Evolutionary conservation across 1,140 invertebrate species (phyloP).

Genomic region (Tribolium castaneum): DNA sequence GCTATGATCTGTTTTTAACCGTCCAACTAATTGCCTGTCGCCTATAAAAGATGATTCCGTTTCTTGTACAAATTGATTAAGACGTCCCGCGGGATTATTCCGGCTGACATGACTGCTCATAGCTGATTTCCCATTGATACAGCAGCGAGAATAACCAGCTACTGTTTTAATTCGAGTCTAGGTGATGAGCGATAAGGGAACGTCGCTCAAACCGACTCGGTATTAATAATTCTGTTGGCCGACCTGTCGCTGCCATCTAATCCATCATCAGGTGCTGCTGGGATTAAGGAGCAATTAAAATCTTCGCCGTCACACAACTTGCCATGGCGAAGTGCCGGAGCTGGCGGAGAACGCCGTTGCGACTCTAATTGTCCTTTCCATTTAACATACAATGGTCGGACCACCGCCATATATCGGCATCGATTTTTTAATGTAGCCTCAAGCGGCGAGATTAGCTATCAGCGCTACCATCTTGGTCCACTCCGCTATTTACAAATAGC

Average conservation of each 20-base stretch:
- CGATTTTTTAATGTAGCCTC: constrained; percentile 58
- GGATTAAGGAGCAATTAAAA: constrained; percentile 19
- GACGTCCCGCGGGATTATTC: constrained; percentile 39
- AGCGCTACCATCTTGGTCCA: constrained; percentile 52
- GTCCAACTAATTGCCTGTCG: constrained; percentile 42
- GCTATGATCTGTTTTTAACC: constrained; percentile 37
- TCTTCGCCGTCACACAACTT: constrained; percentile 9
- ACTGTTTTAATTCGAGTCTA: constrained; percentile 42
- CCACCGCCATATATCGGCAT: constrained; percentile 55
- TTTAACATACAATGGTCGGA: constrained; percentile 57
- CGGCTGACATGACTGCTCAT: constrained; percentile 39
- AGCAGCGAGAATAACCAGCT: constrained; percentile 38
- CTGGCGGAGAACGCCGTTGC: constrained; percentile 42
- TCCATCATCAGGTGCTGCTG: constrained; percentile 10
- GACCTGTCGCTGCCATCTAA: constrained; percentile 15
- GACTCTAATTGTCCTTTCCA: constrained; percentile 54
- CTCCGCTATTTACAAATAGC: constrained; percentile 57
- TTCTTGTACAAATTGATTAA: constrained; percentile 45
- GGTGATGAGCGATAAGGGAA: constrained; percentile 28
- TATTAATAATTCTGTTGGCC: constrained; percentile 23
- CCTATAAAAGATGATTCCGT: constrained; percentile 43
- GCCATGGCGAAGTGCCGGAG: constrained; percentile 41
- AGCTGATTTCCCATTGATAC: constrained; percentile 38
- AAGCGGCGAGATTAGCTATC: constrained; percentile 56
- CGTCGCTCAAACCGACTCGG: constrained; percentile 4